Percentiles rank a stretch among this genome's conserved stretches.
These are phyloP conservation scores for Egretta garzetta DNA, from an alignment of 2,113 vertebrate genomes.

Conservation along the genomic window DNA sequence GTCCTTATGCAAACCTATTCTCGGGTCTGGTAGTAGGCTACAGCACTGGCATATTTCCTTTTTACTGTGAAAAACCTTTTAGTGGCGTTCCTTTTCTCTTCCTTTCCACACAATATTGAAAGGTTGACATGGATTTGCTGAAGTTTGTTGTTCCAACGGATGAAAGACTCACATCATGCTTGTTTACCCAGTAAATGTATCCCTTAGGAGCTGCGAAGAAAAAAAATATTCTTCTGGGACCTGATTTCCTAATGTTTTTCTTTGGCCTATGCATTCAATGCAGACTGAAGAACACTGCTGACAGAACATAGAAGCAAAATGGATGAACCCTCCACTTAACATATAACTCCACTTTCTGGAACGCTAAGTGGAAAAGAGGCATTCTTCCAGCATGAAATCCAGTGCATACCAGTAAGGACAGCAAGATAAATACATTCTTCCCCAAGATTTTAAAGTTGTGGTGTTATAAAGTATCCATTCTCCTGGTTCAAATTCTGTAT, in stretches of 20 bases:
- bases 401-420: constrained; percentile 37
- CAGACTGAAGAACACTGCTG: neutral
- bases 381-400: constrained; percentile 13
- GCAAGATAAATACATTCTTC: constrained; percentile 24
- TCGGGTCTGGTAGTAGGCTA: neutral
- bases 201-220: constrained; percentile 13
- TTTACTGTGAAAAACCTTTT: neutral
- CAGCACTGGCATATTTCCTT: neutral
- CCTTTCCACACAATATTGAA: neutral
- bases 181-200: constrained; percentile 49
- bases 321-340: constrained; percentile 14
- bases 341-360: neutral
- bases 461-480: neutral
- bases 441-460: neutral
- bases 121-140: neutral
- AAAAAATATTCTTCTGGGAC: constrained; percentile 10
- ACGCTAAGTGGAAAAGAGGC: neutral
- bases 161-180: neutral
- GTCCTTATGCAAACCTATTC: neutral
- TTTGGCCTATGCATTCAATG: neutral
- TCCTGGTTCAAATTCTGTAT: neutral
- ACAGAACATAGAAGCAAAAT: neutral
- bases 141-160: neutral
- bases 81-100: neutral
- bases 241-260: constrained; percentile 3